phyloP scores from a whole-genome alignment of 2,888 invertebrate species.

The Sisyra terminalis region DNA sequence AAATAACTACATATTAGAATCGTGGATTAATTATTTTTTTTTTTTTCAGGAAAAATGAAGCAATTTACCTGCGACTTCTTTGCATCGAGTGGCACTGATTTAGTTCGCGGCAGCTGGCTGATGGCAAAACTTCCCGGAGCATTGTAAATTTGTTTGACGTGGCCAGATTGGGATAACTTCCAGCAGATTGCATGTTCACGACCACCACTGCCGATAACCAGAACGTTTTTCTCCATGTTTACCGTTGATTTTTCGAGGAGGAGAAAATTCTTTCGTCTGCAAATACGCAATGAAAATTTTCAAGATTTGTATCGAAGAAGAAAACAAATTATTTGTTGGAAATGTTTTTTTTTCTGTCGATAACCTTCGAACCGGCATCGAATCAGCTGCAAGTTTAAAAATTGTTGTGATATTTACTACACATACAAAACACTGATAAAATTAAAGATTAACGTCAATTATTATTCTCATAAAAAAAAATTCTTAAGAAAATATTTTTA shows the following conservation, averaged over 20 bases:
- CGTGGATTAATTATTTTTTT: neutral
- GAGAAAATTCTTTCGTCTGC: no score
- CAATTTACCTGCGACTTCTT: slow-evolving; percentile 47
- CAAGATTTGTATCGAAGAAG: no score
- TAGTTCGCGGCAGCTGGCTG: slow-evolving; percentile 46
- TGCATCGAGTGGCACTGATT: slow-evolving; percentile 41
- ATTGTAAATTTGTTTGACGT: slow-evolving; percentile 55
- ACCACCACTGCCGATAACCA: slow-evolving; percentile 85
- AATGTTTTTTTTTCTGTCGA: no score
- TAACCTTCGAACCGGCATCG: no score
- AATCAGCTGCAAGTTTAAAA: no score
- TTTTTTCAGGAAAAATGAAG: neutral
- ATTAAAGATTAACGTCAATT: no score
- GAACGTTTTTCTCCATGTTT: slow-evolving; percentile 34
- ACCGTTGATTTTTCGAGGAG: neutral
- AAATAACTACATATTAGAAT: neutral
- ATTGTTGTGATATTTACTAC: no score
- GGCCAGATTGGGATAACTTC: slow-evolving; percentile 71
- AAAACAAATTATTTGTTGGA: no score
- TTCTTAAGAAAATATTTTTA: no score
- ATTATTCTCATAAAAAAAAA: no score
- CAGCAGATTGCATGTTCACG: slow-evolving; percentile 92
- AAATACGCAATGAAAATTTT: no score
- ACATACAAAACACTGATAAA: no score
- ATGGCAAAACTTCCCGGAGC: slow-evolving; percentile 87